Evolutionary conservation across 2,113 vertebrate species (phyloP), one percentile per base, ranked within the genome.

Genomic region (Cettia cetti): DNA sequence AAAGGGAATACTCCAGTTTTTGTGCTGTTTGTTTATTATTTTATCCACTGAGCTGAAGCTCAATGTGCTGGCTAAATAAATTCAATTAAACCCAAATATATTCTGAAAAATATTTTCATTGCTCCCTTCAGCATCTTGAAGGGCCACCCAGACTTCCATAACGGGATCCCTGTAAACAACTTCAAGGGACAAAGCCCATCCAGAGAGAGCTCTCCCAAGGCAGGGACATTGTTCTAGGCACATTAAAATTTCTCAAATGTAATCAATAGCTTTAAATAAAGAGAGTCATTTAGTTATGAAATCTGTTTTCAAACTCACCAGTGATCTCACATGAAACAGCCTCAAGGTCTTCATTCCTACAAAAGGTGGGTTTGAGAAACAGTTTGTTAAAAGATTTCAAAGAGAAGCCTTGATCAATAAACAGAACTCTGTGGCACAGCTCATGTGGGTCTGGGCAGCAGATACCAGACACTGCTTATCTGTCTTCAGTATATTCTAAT

Each of bases 231-330:
- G 33, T 37, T 93, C 20, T 9, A 56, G 64, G 31, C 9, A n/a
- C 0, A 11, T 42, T 63, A 39, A 45, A 86, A 28, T 35, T 28
- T 69, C 26, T 44, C 45, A 68, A 16, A 61, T 4, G 59, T 9
- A 37, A 49, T 30, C 13, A 68, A 4, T 2, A 64, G 10, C 7
- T 70, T 75, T 44, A 59, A 74, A 65, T 33, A 75, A 66, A 66
- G 23, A 26, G 0, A 70, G 27, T 11, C 0, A 22, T 57, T 63
- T 50, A 70, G 23, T 11, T 68, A 52, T 28, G 54, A 83, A 68
- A 65, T 47, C 74, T 56, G 45, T 39, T 95, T 78, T 66, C 52
- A 92, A 65, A 97, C 98, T 98, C 86, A 98, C 98, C 98, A 80
- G 95, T 97, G 94, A 98, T 98, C 59, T 97, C 96, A 82, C 89